Evolutionary conservation across 2,797 vertebrate species (phyloP).

Genomic region (Fistularia tabacaria): DNA sequence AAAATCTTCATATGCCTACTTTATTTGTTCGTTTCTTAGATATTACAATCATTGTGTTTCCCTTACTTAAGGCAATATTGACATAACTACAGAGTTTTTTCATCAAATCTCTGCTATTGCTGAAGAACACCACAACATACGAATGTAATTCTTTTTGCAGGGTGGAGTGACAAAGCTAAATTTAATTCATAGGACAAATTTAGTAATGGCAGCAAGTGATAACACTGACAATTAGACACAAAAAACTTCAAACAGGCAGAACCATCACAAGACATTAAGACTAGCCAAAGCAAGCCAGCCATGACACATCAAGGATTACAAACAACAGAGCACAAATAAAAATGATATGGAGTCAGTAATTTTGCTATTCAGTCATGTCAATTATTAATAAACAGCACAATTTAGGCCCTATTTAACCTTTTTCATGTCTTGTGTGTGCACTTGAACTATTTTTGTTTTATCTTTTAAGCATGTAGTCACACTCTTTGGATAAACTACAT

Average conservation of each 20-base stretch:
- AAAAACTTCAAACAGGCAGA: constrained; percentile 22
- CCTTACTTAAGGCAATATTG: too few species aligned
- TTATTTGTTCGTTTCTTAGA: not conserved
- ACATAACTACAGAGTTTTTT: constrained; percentile 7
- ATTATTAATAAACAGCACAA: too few species aligned
- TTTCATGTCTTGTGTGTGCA: too few species aligned
- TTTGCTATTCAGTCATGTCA: not conserved
- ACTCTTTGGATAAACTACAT: too few species aligned
- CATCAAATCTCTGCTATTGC: constrained; percentile 37
- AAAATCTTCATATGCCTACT: not conserved
- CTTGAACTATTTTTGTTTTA: too few species aligned
- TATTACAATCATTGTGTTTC: too few species aligned
- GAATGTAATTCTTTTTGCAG: constrained; percentile 29
- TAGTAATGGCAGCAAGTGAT: constrained; percentile 30
- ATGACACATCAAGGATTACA: constrained; percentile 15
- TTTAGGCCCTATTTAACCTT: too few species aligned
- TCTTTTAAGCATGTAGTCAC: too few species aligned
- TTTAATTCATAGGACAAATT: constrained; percentile 23
- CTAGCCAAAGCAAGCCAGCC: constrained; percentile 2
- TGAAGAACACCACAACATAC: constrained; percentile 21
- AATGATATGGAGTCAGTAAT: constrained; percentile 3
- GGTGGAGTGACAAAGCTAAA: constrained; percentile 25
- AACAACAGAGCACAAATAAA: constrained; percentile 12
- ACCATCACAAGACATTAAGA: constrained; percentile 16
- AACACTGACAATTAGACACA: constrained; percentile 26